Base-by-base conservation (phyloP, 2,888 invertebrate species). In the Lochmaea capreae region DNA sequence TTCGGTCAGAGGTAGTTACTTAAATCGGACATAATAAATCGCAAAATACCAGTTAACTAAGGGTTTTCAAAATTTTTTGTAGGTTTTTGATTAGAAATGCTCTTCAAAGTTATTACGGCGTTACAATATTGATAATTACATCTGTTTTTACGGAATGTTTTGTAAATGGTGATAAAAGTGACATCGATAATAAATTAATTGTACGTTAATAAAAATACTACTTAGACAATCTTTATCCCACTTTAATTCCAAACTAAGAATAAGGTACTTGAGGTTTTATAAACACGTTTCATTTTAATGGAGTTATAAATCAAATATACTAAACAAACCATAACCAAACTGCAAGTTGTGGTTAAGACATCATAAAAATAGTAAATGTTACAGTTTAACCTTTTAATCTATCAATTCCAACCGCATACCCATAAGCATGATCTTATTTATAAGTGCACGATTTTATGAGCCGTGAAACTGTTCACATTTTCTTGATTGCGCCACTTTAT, bases 351-450 rank as follows among this genome's bases (percentile, higher is more conserved):
- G 81, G 81, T 81, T 79, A 77, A 79, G 79, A 74, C 79, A 78
- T 79, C 79, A 79, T 77, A 79, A 80, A 76, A 80, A 76, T 79
- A 76, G 73, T 67, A 77, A 81, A 80, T 79, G 79, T 72, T 79
- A 77, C 54, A 78, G 78, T 76, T 79, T 77, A 80, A 80, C 79
- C 81, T 79, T 80, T 80, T 81, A 79, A 81, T 81, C 81, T 80
- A 80, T 79, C 81, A 81, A 80, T 81, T 81, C 77, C 79, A 79
- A 77, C 79, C 79, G 79, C 79, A 77, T 78, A 78, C 75, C 77
- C 76, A 76, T 78, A 74, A 76, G 73, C 77, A 66, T 73, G 78
- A 77, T 76, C 75, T 79, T 81, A 80, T 81, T 81, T 80, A 79
- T 79, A 77, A 75, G 70, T 74, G 57, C 73, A 65, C 54, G 49